Conservation (phyloP, 53 echinoderm and acorn worm genomes). For the Crossaster papposus region DNA sequence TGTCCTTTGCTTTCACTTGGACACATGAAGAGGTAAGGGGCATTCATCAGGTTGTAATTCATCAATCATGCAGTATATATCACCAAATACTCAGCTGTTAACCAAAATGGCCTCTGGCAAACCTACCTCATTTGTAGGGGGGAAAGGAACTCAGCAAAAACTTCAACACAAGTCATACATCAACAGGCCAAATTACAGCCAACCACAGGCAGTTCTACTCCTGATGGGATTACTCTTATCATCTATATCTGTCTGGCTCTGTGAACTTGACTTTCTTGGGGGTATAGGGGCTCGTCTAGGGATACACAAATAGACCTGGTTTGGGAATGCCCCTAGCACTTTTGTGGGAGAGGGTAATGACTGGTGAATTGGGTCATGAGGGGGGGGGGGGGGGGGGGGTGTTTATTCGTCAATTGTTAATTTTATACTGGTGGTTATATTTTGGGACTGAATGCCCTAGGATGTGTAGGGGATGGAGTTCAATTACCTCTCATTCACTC, state of each 20-base stretch:
- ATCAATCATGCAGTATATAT: slow-evolving; percentile 27
- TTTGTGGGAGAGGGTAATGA: slow-evolving; percentile 27
- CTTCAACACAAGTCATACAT: neutral
- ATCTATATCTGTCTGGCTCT: slow-evolving; percentile 16
- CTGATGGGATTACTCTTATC: neutral
- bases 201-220: slow-evolving; percentile 10
- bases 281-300: neutral
- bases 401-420: no score
- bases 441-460: neutral
- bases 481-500: neutral
- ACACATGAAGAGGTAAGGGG: neutral
- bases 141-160: neutral
- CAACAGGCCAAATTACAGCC: neutral
- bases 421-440: neutral
- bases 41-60: slow-evolving; percentile 30
- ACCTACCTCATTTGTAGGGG: neutral
- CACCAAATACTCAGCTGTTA: slow-evolving; percentile 44
- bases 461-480: neutral
- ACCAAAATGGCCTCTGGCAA: neutral
- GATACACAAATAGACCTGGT: slow-evolving; percentile 20
- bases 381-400: neutral
- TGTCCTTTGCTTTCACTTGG: neutral
- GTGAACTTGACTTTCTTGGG: slow-evolving; percentile 42
- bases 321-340: slow-evolving; percentile 49
- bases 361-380: slow-evolving; percentile 34